phyloP scores from a whole-genome alignment of 1,140 invertebrate genomes.

The Achatina immaculata region DNA sequence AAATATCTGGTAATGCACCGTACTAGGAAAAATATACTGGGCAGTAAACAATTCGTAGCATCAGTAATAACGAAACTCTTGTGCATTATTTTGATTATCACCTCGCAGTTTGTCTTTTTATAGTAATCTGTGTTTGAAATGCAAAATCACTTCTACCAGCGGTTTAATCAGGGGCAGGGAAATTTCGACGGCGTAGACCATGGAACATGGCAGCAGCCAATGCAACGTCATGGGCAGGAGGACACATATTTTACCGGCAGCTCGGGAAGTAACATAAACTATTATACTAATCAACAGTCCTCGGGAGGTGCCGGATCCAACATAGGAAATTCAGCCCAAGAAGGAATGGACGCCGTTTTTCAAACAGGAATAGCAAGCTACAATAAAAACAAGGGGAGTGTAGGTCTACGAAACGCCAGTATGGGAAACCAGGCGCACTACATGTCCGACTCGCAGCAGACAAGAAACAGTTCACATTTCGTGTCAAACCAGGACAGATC shows the following conservation, averaged over 20 bases:
- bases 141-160: neutral
- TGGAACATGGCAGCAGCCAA: neutral
- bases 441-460: neutral
- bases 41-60: no score
- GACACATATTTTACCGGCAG: slow-evolving; percentile 15
- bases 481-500: slow-evolving; percentile 10
- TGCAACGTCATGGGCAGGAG: neutral
- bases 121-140: neutral
- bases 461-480: neutral
- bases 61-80: no score
- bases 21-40: no score
- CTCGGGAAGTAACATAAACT: neutral
- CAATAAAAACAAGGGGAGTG: neutral
- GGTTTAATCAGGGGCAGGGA: neutral
- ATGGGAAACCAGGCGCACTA: neutral
- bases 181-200: neutral
- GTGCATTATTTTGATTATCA: no score
- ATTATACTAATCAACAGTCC: neutral
- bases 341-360: neutral
- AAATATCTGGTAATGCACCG: no score
- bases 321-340: neutral
- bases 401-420: neutral
- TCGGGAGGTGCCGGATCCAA: neutral
- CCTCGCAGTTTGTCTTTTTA: no score
- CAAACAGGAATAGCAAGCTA: neutral